Base-by-base conservation (phyloP, 1,140 invertebrate species). In the Drosophila kepulauana region DNA sequence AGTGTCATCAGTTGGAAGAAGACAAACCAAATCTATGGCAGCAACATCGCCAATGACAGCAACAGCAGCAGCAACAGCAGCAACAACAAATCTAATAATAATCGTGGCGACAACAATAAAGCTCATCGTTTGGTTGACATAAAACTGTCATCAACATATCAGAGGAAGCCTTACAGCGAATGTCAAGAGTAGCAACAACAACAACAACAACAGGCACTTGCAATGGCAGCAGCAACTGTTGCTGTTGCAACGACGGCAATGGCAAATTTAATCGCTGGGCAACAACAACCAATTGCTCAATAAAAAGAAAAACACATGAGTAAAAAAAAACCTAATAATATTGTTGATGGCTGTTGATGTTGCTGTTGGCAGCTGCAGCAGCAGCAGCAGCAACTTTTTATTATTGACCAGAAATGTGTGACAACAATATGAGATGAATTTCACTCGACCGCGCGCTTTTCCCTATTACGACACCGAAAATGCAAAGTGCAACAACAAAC, bases 101-200 rank as follows among this genome's bases (percentile, higher is more conserved):
- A 48, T 48, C 15, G 16, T 20, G 28, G 10, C 52, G 45, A 11
- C 57, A 35, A 35, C 57, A 45, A 51, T 16, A 63, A 30, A 68
- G 81, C 61, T 62, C 72, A 73, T 70, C 54, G 72, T 30, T 69
- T 69, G 70, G 74, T 75, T 81, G 82, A 82, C 75, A 86, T 79
- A 76, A 78, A 86, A 86, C 82, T 86, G 82, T 86, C 82, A 87
- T 79, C 79, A 86, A 74, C 77, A 81, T 75, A 75, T 81, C 75
- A 86, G 66, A 20, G 38, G 38, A 70, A 48, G 43, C 52, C 67
- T 46, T 33, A 56, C 51, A 73, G 70, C 33, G 66, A 71, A 67
- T 86, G 64, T 64, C 68, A 81, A 86, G 54, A 71, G 67, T 33
- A 67, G 56, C 51, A 68, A 49, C 57, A 74, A 59, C 45, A 76